These are phyloP conservation scores for Pseudoatta argentina DNA, from an alignment of 1,140 invertebrate genomes.

Conservation along the genomic window DNA sequence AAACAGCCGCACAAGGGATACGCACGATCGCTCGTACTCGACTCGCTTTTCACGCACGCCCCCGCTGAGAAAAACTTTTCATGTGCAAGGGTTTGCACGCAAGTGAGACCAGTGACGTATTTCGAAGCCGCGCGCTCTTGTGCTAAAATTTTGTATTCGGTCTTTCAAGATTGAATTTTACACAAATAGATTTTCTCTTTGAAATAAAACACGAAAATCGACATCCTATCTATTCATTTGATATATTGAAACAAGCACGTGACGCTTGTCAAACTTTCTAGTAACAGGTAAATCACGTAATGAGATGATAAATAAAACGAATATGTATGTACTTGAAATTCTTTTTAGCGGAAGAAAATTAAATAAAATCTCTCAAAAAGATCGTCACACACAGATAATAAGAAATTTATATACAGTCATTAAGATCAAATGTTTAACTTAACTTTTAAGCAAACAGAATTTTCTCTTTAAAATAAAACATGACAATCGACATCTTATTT, in stretches of 20 bases:
- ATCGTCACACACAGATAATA: not conserved
- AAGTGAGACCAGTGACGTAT: conserved; percentile 12
- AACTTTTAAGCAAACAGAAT: too few relatives aligned
- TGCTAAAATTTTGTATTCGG: not conserved
- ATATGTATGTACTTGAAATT: not conserved
- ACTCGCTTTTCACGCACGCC: conserved; percentile 65
- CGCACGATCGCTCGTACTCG: conserved; percentile 65
- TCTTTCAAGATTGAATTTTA: not conserved
- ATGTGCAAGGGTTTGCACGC: conserved; percentile 9
- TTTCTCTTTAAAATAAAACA: too few relatives aligned
- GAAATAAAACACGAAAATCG: not conserved
- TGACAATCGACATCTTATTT: too few relatives aligned
- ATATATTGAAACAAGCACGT: not conserved
- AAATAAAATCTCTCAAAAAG: not conserved
- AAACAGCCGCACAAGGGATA: conserved; percentile 46
- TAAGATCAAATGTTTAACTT: too few relatives aligned
- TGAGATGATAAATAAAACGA: not conserved
- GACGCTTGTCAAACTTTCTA: not conserved
- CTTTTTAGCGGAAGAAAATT: not conserved
- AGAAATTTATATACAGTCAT: too few relatives aligned
- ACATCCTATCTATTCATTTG: not conserved
- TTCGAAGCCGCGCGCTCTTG: not conserved
- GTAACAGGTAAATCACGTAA: not conserved
- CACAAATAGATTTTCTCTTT: not conserved
- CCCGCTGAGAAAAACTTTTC: conserved; percentile 59